These are phyloP conservation scores for Nephrotoma appendiculata DNA, from an alignment of 2,888 invertebrate species.

Conservation along the genomic window DNA sequence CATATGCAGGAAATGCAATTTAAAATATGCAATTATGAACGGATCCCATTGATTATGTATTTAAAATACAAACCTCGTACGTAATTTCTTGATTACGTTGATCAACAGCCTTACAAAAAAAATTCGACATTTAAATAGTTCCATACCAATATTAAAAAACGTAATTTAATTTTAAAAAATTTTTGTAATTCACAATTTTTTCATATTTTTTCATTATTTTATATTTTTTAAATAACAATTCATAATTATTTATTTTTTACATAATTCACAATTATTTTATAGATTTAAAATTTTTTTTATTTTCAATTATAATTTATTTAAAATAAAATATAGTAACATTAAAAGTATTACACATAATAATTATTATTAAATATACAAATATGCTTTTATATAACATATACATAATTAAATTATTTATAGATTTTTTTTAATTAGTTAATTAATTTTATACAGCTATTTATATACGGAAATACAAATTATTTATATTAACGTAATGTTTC, in stretches of 20 bases:
- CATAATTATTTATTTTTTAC: not conserved
- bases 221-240: not conserved
- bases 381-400: not conserved
- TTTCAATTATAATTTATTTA: not conserved
- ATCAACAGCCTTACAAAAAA: too few species aligned
- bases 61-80: too few species aligned
- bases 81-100: too few species aligned
- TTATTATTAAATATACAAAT: not conserved
- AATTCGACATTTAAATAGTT: too few species aligned
- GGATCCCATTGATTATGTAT: too few species aligned
- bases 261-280: not conserved
- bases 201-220: not conserved
- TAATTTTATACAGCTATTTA: not conserved
- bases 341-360: not conserved
- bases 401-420: not conserved
- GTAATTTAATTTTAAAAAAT: not conserved
- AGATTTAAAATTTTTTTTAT: not conserved
- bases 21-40: too few species aligned
- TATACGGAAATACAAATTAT: not conserved
- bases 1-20: too few species aligned
- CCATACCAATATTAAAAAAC: not conserved
- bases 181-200: not conserved
- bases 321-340: not conserved
- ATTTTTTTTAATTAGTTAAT: not conserved
- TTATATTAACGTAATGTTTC: not conserved